Conservation (phyloP, 2,888 invertebrate species). For the Drosophila robusta region DNA sequence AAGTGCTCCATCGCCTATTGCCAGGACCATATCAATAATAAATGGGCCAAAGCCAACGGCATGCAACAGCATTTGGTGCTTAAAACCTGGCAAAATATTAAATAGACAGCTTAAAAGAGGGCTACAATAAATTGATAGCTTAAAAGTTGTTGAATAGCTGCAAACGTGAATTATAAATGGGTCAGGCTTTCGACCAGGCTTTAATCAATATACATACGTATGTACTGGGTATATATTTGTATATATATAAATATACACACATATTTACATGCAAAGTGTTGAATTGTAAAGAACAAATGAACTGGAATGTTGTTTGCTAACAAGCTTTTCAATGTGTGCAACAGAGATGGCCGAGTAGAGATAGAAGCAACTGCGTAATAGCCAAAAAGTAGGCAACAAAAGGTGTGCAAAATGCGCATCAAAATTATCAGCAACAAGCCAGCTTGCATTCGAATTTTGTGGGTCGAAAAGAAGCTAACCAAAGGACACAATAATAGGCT, state of each 20-base stretch:
- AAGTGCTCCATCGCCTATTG: conserved; percentile 46
- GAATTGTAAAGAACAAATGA: conserved; percentile 17
- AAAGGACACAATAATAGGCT: not conserved
- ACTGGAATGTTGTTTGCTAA: conserved; percentile 21
- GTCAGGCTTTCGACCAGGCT: conserved; percentile 8
- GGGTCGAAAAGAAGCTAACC: not conserved
- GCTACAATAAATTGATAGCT: conserved; percentile 62
- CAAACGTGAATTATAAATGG: conserved; percentile 33
- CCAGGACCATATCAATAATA: conserved; percentile 59
- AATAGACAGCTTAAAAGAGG: conserved; percentile 66
- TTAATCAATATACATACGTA: conserved; percentile 23
- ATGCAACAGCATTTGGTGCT: conserved; percentile 36
- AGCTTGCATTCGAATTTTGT: not conserved
- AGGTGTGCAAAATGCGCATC: conserved; percentile 1
- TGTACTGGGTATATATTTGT: not conserved
- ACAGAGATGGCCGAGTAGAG: not conserved
- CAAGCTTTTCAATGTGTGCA: conserved; percentile 6
- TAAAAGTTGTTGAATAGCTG: conserved; percentile 35
- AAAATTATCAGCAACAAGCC: not conserved
- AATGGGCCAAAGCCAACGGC: conserved; percentile 36
- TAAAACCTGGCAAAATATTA: conserved; percentile 36
- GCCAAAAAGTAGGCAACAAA: not conserved
- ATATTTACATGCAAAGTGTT: conserved; percentile 12
- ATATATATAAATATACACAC: not conserved
- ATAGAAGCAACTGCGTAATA: conserved; percentile 2